These are phyloP conservation scores for Drosophila ezoana DNA, from an alignment of 2,888 invertebrate species.

Conservation along the genomic window DNA sequence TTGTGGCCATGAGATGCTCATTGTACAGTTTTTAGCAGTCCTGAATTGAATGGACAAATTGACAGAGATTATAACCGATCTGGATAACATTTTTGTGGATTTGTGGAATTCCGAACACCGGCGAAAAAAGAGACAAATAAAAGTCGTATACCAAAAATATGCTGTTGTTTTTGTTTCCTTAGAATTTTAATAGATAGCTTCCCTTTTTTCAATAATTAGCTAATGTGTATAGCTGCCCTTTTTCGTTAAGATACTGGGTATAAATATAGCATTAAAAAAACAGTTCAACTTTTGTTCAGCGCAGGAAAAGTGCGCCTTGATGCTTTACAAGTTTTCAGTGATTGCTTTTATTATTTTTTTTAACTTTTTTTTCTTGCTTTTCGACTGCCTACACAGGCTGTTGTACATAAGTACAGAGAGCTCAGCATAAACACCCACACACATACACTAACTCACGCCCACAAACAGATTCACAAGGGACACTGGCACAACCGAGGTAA, in stretches of 20 bases:
- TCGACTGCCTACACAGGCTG: conserved; percentile 19
- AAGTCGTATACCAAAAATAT: neutral
- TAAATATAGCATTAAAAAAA: neutral
- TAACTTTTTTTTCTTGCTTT: conserved; percentile 33
- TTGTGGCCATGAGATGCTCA: too few relatives aligned
- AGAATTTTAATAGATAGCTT: neutral
- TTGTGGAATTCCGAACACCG: too few relatives aligned
- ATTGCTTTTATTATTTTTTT: conserved; percentile 38
- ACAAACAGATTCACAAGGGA: conserved; percentile 25
- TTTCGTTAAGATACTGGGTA: conserved; percentile 12
- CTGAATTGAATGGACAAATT: too few relatives aligned
- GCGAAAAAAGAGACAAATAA: too few relatives aligned
- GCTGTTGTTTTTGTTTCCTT: neutral
- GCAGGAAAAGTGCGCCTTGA: conserved; percentile 56
- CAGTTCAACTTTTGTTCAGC: conserved; percentile 19
- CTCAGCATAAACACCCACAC: conserved; percentile 11
- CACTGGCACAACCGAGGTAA: conserved; percentile 54
- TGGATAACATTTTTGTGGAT: too few relatives aligned
- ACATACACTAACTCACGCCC: neutral
- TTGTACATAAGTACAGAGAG: conserved; percentile 13
- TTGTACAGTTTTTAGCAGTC: too few relatives aligned
- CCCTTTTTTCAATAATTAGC: too few relatives aligned
- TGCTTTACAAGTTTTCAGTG: conserved; percentile 59
- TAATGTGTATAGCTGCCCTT: neutral
- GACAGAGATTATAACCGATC: too few relatives aligned